Evolutionary conservation across 1,140 invertebrate species (phyloP).

Genomic region (Drosophila suzukii): DNA sequence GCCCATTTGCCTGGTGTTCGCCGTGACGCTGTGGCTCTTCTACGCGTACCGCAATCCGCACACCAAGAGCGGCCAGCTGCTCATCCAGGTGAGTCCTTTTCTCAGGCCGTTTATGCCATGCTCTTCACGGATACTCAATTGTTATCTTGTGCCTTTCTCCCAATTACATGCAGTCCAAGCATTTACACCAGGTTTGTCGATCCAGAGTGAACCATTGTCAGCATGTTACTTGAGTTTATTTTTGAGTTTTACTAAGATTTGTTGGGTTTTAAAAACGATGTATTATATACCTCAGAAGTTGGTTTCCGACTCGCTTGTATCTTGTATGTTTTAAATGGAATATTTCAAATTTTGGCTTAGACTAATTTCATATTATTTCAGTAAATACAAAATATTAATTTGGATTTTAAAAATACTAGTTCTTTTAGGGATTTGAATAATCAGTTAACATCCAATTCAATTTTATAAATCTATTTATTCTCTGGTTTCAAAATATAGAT

Average conservation of each 20-base stretch:
- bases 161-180: conserved; percentile 80
- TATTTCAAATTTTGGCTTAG: too few species aligned
- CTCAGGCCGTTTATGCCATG: background rate
- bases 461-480: too few species aligned
- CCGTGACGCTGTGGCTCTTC: conserved; percentile 90
- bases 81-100: conserved; percentile 93
- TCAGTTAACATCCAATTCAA: too few species aligned
- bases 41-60: conserved; percentile 99
- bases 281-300: too few species aligned
- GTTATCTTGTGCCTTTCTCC: conserved; percentile 21
- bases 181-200: conserved; percentile 81
- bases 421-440: too few species aligned
- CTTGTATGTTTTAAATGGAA: too few species aligned
- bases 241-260: background rate
- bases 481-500: too few species aligned
- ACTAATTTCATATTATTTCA: too few species aligned
- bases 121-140: background rate
- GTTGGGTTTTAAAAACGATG: too few species aligned
- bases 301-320: too few species aligned
- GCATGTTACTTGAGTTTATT: background rate
- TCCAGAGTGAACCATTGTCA: background rate
- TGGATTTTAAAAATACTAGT: too few species aligned
- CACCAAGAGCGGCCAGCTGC: conserved; percentile 96
- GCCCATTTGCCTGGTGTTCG: conserved; percentile 79
- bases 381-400: too few species aligned